Base-by-base conservation (phyloP, 2,797 vertebrate species). In the Sebastes kiyomatsui region DNA sequence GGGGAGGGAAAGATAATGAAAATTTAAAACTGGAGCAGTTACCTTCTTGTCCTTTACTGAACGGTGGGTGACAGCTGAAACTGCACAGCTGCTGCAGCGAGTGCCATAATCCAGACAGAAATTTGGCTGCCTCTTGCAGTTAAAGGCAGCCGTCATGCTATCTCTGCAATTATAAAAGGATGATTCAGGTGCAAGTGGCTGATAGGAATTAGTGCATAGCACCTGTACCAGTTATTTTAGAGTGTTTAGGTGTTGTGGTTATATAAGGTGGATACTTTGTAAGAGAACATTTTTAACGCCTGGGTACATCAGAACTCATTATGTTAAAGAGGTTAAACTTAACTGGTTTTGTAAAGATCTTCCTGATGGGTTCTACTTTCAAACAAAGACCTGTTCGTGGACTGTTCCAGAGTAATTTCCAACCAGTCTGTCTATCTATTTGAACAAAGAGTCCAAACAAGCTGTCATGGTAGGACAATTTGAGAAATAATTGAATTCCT, bases 91-190 rank as follows among this genome's bases (percentile, higher is more conserved):
- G 59, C 62, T 78, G 55, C 54, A 58, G 61, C 33, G 12, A 80
- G 75, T 66, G 67, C 64, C 52, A 75, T 82, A 85, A 85, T 83
- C 84, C 84, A 81, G 73, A 59, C 73, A 82, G 25, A 76, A 78
- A 82, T 69, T 54, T 86, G 81, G 79, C 64, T 80, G 68, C 54
- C 67, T 80, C 59, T 73, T 55, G 71, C 81, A 78, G 70, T 74
- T 82, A 84, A 86, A 83, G 66, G 84, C 77, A 84, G 75, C 86
- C 74, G 86, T 88, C 86, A 88, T 59, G 81, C 79, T 81, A 74
- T 82, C 67, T 70, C 54, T 83, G 78, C 59, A 85, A 79, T 83
- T 77, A 75, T 76, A 83, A 88, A 81, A 81, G 75, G 75, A 67
- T 77, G 66, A 83, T 71, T 87, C 71, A 80, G 72, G 83, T 87